Evolutionary conservation across 2,797 vertebrate genomes (phyloP), one percentile per base, ranked within the genome.

Genomic region (Craterocephalus amniculus): DNA sequence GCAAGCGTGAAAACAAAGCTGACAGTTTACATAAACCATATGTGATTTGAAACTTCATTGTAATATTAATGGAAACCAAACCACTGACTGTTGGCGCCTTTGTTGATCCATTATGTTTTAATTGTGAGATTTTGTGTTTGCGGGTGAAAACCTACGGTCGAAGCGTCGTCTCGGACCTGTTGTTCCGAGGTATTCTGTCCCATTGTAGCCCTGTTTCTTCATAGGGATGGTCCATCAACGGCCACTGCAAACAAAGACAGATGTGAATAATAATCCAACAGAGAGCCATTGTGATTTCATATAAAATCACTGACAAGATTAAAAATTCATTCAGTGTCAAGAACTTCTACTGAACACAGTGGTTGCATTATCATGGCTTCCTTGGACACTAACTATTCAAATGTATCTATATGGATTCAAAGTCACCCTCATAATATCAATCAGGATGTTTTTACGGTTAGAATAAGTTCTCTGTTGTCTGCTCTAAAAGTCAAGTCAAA

Each of bases 221-320:
- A 92, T 93, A 92, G 76, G 86, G 89, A 87, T 90, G 88, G 90
- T 94, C 94, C 94, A 95, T 95, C 86, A 95, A 95, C 77, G 49
- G 78, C 83, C 63, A 70, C 93, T 95, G 82, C 26, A 85, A 86
- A 86, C 55, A 89, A 51, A 86, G 61, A 85, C 55, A 75, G 18
- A 82, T 4, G 75, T 22, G 9, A 16, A 69, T 36, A 65, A 22
- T 73, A n/a, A n/a, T n/a, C n/a, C 43, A 70, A 64, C 29, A 58
- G 10, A 16, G 48, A 31, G n/a, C 32, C 22, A 3, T 49, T 26
- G 4, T 1, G 1, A 43, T 43, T 38, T 60, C 55, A 63, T n/a
- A n/a, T n/a, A n/a, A n/a, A n/a, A n/a, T n/a, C n/a, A n/a, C n/a
- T n/a, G n/a, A n/a, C n/a, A n/a, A n/a, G n/a, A n/a, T n/a, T n/a